Conservation (phyloP, 2,888 invertebrate genomes). For the Muschampia plurimacula region DNA sequence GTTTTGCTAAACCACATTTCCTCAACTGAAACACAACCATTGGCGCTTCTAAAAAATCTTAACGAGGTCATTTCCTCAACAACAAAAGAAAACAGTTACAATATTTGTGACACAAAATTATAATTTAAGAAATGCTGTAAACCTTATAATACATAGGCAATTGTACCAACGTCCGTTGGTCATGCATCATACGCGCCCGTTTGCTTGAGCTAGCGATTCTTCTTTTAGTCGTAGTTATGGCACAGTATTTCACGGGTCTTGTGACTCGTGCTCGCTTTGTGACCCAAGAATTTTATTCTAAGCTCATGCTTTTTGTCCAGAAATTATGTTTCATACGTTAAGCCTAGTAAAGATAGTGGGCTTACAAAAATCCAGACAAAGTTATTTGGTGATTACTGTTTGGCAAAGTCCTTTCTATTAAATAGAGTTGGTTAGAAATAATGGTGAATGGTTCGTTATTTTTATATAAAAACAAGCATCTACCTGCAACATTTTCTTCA, state of each 20-base stretch:
- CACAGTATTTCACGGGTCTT: neutral
- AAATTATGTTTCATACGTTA: neutral
- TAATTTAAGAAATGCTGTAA: neutral
- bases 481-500: too few relatives aligned
- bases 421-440: too few relatives aligned
- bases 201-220: neutral
- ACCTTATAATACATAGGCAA: neutral
- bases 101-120: neutral
- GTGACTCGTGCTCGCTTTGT: neutral
- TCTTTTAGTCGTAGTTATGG: neutral
- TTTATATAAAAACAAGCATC: too few relatives aligned
- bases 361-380: too few relatives aligned
- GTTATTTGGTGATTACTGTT: too few relatives aligned
- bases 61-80: too few relatives aligned
- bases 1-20: too few relatives aligned
- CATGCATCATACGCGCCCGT: neutral
- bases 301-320: neutral
- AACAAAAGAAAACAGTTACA: neutral
- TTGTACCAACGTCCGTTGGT: neutral
- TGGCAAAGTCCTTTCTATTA: too few relatives aligned
- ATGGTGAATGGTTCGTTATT: too few relatives aligned
- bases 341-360: too few relatives aligned
- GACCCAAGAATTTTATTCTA: neutral
- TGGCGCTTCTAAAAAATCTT: too few relatives aligned
- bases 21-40: too few relatives aligned